Base-by-base conservation (phyloP, 2,888 invertebrate species). In the Eucera pruinosa region DNA sequence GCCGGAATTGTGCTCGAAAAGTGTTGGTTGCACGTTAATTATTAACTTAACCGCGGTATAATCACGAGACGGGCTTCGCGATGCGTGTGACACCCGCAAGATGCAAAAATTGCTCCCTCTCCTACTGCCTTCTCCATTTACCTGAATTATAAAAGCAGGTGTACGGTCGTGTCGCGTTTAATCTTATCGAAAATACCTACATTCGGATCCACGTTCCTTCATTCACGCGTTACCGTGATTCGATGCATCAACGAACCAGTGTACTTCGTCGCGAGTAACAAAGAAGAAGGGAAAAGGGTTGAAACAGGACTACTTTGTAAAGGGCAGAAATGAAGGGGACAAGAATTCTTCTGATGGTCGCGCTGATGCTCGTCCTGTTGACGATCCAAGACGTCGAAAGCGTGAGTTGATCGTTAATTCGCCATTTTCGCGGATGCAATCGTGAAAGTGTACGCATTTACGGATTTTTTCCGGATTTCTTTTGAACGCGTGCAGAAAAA, bases 81-180 rank as follows among this genome's bases (percentile, higher is more conserved):
- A 33, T 5, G n/a, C n/a, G 43, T 5, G 57, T 50, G 50, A 47
- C 73, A 54, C 47, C 15, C 30, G 15, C 13, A 30, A 45, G 54
- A 80, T 39, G 27, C 36, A 27, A 68, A 78, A 66, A 83, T 80
- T 80, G 54, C 23, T 18, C 39, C 69, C 72, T 82, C 78, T 78
- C 84, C 83, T 70, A 67, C 85, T 30, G n/a, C n/a, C n/a, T n/a
- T n/a, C n/a, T n/a, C n/a, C n/a, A n/a, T n/a, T n/a, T n/a, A n/a
- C n/a, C n/a, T 27, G 23, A 13, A 15, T 6, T 83, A 83, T 83
- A 83, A 85, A 83, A 82, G 50, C 11, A 36, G 48, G 4, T 15
- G 25, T 7, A 25, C 2, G 3, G 5, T 15, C 58, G 23, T 13
- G 13, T 45, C 18, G 20, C 57, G 55, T 20, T 20, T 41, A 11